phyloP scores from a whole-genome alignment of 2,888 invertebrate genomes.

The Caenorhabditis afra region DNA sequence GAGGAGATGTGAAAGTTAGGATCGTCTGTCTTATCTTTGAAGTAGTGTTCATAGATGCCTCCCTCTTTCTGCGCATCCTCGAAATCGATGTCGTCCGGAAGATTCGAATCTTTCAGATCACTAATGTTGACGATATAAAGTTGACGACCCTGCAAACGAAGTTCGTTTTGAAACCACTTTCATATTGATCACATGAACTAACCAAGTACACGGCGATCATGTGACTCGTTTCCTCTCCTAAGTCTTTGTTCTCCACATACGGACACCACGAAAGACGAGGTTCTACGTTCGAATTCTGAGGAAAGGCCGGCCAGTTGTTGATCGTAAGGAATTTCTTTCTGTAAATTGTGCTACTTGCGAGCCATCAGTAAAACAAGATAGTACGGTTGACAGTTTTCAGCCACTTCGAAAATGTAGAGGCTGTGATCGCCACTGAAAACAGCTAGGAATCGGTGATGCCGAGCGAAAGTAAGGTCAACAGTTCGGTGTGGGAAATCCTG shows the following conservation, averaged over 20 bases:
- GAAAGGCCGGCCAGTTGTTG: slow-evolving; percentile 39
- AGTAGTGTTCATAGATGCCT: slow-evolving; percentile 40
- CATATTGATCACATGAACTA: neutral
- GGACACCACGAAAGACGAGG: slow-evolving; percentile 76
- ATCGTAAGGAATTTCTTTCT: slow-evolving; percentile 51
- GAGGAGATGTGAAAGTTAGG: slow-evolving; percentile 58
- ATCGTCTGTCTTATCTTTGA: slow-evolving; percentile 51
- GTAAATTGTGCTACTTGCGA: slow-evolving; percentile 4
- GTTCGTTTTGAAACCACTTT: too few relatives aligned
- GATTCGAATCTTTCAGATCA: slow-evolving; percentile 35
- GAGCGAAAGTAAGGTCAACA: slow-evolving; percentile 75
- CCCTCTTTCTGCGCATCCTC: slow-evolving; percentile 55
- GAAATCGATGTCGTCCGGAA: slow-evolving; percentile 43
- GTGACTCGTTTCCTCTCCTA: slow-evolving; percentile 62
- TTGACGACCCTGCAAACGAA: slow-evolving; percentile 65
- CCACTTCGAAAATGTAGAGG: slow-evolving; percentile 73
- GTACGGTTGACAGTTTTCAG: slow-evolving; percentile 55
- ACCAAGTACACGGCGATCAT: slow-evolving; percentile 68
- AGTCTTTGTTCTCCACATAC: slow-evolving; percentile 64
- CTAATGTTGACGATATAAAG: slow-evolving; percentile 70
- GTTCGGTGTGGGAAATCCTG: slow-evolving; percentile 67
- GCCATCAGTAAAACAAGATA: neutral
- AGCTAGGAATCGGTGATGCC: slow-evolving; percentile 72
- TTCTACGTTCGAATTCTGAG: slow-evolving; percentile 13
- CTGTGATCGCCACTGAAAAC: slow-evolving; percentile 73